Percentiles rank a stretch among this genome's conserved stretches.
Evolutionary conservation across 2,888 invertebrate species (phyloP).

Genomic region (Doris montereyensis): DNA sequence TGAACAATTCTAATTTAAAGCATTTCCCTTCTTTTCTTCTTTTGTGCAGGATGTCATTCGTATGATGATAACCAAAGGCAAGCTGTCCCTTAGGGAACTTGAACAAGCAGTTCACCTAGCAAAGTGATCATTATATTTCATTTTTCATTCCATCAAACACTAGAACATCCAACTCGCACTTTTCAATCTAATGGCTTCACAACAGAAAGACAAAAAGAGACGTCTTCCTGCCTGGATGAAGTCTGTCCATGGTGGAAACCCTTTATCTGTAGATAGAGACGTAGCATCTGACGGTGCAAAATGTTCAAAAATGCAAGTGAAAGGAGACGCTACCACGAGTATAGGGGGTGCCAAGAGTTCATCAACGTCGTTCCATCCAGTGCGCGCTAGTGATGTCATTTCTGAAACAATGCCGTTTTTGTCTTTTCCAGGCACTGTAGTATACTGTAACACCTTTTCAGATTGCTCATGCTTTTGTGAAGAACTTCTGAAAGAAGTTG

Average conservation of each 20-base stretch:
- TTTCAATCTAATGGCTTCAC: conserved; percentile 2
- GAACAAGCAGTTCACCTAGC: conserved; percentile 43
- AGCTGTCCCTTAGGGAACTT: conserved; percentile 60
- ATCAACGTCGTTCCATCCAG: too few relatives aligned
- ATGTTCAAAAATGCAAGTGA: background rate
- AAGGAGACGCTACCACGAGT: background rate
- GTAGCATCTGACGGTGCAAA: background rate
- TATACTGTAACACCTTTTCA: conserved; percentile 54
- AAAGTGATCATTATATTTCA: background rate
- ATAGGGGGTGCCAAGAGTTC: background rate
- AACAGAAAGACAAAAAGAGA: conserved; percentile 12
- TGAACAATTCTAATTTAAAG: too few relatives aligned
- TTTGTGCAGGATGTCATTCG: conserved; percentile 60
- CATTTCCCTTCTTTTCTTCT: too few relatives aligned
- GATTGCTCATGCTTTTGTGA: conserved; percentile 62
- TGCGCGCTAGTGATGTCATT: conserved; percentile 47
- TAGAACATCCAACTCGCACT: too few relatives aligned
- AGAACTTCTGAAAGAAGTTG: conserved; percentile 48
- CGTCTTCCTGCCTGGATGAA: conserved; percentile 40
- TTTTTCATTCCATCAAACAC: background rate
- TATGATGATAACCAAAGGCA: conserved; percentile 62
- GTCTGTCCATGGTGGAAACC: conserved; percentile 10
- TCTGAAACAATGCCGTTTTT: conserved; percentile 50
- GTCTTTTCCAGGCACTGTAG: conserved; percentile 49
- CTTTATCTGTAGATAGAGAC: background rate